Evolutionary conservation across 2,888 invertebrate species (phyloP), one percentile per base, ranked within the genome.

Genomic region (Lysandra coridon): DNA sequence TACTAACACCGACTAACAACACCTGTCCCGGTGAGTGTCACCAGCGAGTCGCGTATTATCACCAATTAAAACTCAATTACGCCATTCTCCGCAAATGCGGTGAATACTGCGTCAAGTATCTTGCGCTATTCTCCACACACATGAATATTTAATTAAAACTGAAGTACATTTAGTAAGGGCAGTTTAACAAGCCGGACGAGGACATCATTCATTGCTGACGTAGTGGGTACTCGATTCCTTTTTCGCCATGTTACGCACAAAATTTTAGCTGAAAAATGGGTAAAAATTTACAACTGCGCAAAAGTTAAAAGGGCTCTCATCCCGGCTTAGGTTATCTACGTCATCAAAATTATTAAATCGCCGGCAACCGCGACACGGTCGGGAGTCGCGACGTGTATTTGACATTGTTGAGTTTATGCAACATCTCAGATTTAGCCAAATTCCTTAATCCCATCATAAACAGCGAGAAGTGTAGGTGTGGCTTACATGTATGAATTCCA

Each of bases 1-100:
- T 84, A 86, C 87, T 88, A 89, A 88, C 86, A 83, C 82, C 83
- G 82, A 87, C 88, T 88, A 88, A 89, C 86, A 81, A 82, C 75
- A 83, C 80, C 83, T 76, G 78, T 78, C 78, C 83, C 82, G 87
- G 88, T 89, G 85, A 90, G 88, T 88, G 85, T 85, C 83, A 79
- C 75, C 80, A 80, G 78, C 78, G 81, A 83, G 85, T 83, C 83
- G 83, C 84, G 81, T 75, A 75, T 75, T 76, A 57, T 76, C 33
- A 17, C 2, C 57, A 53, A 53, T 76, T 75, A 33, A 53, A 53
- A 57, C 57, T 76, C 30, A 14, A 53, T 76, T 76, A 76, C 76
- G 76, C 76, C 76, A 76, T 57, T 76, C 30, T 57, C 76, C 76
- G 76, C 76, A 76, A 33, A 57, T 76, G 76, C 76, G 76, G 76